Conservation (phyloP, 2,797 vertebrate genomes). For the Aratinga solstitialis region DNA sequence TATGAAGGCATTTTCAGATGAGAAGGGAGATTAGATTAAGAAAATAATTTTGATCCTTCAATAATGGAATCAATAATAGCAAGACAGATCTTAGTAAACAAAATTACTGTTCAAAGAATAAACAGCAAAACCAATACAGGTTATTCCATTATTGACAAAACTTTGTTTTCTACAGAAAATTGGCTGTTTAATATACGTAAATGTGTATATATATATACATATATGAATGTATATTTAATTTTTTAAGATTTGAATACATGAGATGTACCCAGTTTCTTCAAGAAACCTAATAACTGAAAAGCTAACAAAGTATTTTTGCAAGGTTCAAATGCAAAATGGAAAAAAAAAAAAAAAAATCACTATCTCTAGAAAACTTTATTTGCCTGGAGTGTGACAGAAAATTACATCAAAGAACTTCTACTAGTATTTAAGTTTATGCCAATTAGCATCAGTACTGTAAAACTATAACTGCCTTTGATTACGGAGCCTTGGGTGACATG, state of each 20-base stretch:
- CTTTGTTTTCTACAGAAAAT: not conserved
- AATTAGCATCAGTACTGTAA: not conserved
- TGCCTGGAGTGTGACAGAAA: not conserved
- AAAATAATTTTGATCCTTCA: not conserved
- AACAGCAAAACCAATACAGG: not conserved
- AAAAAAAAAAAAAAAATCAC: not conserved
- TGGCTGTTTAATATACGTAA: not conserved
- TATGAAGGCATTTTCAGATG: not conserved
- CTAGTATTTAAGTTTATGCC: not conserved
- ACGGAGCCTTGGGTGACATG: not conserved
- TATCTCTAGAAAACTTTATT: not conserved
- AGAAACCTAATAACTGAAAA: not conserved
- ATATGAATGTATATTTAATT: not conserved
- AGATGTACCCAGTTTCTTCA: not conserved
- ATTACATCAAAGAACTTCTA: not conserved
- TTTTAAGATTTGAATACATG: not conserved
- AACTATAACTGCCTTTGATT: not conserved
- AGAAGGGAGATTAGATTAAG: not conserved
- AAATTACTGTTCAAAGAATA: not conserved
- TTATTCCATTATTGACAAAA: not conserved
- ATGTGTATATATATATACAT: too few species aligned
- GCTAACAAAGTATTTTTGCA: not conserved
- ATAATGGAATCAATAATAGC: not conserved
- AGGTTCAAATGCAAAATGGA: not conserved
- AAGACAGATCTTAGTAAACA: not conserved